Conservation (phyloP, 2,797 vertebrate genomes). For the Silurus lanzhouensis region DNA sequence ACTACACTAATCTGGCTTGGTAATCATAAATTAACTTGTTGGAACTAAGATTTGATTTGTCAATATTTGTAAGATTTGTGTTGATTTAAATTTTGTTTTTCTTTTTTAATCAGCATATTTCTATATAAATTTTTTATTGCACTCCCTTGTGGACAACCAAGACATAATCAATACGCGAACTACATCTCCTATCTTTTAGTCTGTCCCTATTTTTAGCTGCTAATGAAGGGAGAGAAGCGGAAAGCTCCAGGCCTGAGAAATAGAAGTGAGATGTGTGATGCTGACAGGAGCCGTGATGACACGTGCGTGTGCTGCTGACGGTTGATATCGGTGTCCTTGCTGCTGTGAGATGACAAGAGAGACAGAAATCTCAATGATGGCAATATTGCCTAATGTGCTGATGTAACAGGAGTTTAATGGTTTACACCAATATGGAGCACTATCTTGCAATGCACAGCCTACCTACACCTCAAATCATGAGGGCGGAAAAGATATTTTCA, state of each 20-base stretch:
- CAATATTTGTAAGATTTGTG: too few species aligned
- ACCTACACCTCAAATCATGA: not conserved
- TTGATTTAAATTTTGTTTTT: not conserved
- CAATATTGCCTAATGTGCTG: constrained; percentile 20
- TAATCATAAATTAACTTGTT: not conserved
- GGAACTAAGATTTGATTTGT: too few species aligned
- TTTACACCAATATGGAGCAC: not conserved
- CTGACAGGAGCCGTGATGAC: constrained; percentile 22
- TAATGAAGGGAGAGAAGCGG: constrained; percentile 30
- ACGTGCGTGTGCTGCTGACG: not conserved
- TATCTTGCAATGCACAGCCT: not conserved
- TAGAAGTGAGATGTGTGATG: constrained; percentile 40
- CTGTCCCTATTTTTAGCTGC: constrained; percentile 72
- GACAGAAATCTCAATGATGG: not conserved
- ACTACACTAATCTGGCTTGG: not conserved
- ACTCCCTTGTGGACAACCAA: not conserved
- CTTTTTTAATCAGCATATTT: not conserved
- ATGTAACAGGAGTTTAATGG: constrained; percentile 17
- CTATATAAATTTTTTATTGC: not conserved
- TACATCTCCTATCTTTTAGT: constrained; percentile 39
- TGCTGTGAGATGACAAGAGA: not conserved
- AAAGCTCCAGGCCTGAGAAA: constrained; percentile 28
- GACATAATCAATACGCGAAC: not conserved
- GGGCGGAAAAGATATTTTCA: not conserved
- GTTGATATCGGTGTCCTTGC: not conserved